Evolutionary conservation across 2,797 vertebrate genomes (phyloP), one percentile per base, ranked within the genome.

Genomic region (Etheostoma perlongum): DNA sequence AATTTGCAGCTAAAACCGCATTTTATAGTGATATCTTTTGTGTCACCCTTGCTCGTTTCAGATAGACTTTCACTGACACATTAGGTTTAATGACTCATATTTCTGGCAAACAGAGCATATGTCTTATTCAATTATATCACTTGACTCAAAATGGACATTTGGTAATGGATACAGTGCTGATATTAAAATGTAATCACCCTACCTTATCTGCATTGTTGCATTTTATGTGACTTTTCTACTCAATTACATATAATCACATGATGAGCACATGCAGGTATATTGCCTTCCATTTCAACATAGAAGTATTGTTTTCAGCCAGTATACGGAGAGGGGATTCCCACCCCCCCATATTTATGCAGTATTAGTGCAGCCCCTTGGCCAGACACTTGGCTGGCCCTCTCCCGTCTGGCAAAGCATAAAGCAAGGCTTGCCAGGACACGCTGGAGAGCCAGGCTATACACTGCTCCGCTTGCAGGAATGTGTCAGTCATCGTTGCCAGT

Each of bases 291-390:
- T 87, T 89, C 74, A 88, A 87, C 82, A 89, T 67, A 79, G 81
- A 78, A 74, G 75, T 87, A 89, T 93, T 93, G 91, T 93, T 91
- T 90, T 76, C 86, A 85, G 84, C 60, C 74, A 81, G 78, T 65
- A 60, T 63, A 72, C 67, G 68, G 80, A 83, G 76, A 81, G 89
- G 91, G 91, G 85, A 89, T 89, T 85, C 85, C 89, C 90, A 23
- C 21, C 75, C 40, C 40, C 42, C 40, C 68, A 72, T 82, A 74
- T 89, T 93, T 87, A 89, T 88, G 85, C 72, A 33, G 88, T 82
- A 90, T 93, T 92, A 93, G 92, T 89, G 88, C 77, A 89, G 90
- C 88, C 92, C 90, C 90, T 92, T 93, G 92, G 92, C 93, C 93
- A 95, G 92, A 93, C 90, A 86, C 88, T 91, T 90, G 89, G 90